A percentile compares a stretch with the other conserved stretches of the same genome.
These are phyloP conservation scores for Microcebus jonahi DNA, from an alignment of 2,113 vertebrate species.

Conservation along the genomic window DNA sequence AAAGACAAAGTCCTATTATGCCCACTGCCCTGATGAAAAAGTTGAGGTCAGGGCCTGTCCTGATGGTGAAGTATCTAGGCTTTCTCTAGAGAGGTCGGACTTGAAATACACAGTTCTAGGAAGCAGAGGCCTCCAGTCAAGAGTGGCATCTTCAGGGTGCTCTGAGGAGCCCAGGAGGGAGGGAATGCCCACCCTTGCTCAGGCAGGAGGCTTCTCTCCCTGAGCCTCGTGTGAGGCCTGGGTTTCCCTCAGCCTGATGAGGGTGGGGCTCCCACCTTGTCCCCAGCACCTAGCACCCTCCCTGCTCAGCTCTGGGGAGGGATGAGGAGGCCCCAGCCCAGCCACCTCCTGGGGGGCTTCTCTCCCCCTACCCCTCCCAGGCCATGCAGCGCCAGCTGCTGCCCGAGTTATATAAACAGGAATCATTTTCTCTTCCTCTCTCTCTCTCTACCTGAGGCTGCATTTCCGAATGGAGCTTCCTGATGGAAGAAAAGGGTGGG, in stretches of 20 bases:
- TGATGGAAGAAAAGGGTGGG: conserved; percentile 25
- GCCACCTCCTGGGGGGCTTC: not conserved
- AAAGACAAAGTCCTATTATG: not conserved
- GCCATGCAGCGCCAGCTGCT: not conserved
- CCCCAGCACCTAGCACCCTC: not conserved
- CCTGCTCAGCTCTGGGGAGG: not conserved
- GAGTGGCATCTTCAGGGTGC: not conserved
- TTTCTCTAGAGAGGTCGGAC: conserved; percentile 26
- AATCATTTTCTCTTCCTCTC: not conserved
- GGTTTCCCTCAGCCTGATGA: not conserved
- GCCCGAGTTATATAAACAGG: conserved; percentile 71
- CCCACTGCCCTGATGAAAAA: not conserved
- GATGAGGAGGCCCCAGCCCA: not conserved
- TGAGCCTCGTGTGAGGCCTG: not conserved
- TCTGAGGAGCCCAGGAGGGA: not conserved
- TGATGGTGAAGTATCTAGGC: not conserved
- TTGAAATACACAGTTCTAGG: not conserved
- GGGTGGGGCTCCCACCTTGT: not conserved
- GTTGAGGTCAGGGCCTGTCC: not conserved
- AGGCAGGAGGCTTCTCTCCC: not conserved
- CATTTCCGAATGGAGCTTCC: conserved; percentile 58
- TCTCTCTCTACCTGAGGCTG: conserved; percentile 62
- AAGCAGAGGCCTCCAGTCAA: not conserved
- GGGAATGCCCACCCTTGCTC: fast-evolving
- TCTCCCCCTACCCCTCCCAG: not conserved